These are phyloP conservation scores for Lampris incognitus DNA, from an alignment of 2,113 vertebrate genomes.

Conservation along the genomic window DNA sequence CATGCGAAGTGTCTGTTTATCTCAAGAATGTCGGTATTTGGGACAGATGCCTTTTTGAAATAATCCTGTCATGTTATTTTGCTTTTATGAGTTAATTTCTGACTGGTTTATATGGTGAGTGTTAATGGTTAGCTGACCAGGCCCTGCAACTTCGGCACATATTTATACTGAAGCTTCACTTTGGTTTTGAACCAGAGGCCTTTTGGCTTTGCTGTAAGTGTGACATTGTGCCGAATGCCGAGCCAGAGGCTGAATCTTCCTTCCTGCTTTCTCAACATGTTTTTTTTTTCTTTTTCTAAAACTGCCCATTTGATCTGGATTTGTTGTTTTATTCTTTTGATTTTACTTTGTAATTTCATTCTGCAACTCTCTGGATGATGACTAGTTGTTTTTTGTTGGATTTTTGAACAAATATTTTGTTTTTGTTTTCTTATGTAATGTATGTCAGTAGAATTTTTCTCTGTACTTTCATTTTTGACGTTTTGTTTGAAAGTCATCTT, in stretches of 20 bases:
- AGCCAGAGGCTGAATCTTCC: too few species aligned
- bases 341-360: not conserved
- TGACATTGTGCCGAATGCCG: too few species aligned
- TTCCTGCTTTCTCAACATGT: not conserved
- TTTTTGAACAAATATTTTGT: constrained; percentile 13
- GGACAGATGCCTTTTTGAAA: not conserved
- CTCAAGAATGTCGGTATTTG: constrained; percentile 64
- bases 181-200: not conserved
- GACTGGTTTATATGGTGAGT: constrained; percentile 2
- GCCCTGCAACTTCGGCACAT: constrained; percentile 61
- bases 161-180: constrained; percentile 70
- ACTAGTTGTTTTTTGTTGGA: not conserved
- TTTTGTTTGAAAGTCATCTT: too few species aligned
- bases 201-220: too few species aligned
- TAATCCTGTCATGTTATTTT: constrained; percentile 43
- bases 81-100: constrained; percentile 4
- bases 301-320: constrained; percentile 43
- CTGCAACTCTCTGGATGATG: not conserved
- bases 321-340: constrained; percentile 10
- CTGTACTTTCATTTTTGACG: not conserved
- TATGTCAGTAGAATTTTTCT: constrained; percentile 24
- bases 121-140: constrained; percentile 26
- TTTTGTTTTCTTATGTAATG: constrained; percentile 35
- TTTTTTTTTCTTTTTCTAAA: constrained; percentile 60
- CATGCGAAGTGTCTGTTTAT: constrained; percentile 57